phyloP scores from a whole-genome alignment of 92 coral and sea anemone species.

The Parazoanthus swiftii region DNA sequence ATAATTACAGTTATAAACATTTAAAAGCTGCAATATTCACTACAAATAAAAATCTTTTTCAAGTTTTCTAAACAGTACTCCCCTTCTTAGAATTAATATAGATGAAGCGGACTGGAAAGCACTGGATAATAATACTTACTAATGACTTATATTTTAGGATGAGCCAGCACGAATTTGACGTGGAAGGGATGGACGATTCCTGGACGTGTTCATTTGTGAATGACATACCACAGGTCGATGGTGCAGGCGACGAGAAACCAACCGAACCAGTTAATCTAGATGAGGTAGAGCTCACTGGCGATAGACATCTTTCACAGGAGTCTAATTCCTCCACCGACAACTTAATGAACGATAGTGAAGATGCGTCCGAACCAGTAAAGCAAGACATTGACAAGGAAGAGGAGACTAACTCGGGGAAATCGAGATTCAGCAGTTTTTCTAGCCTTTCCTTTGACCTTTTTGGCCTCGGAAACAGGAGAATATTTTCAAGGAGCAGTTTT shows the following conservation, averaged over 20 bases:
- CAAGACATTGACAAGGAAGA: background rate
- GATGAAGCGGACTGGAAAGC: no score
- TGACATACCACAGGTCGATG: constrained; percentile 90
- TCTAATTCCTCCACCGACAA: background rate
- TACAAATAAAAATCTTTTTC: no score
- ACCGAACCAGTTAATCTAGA: background rate
- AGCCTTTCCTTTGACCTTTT: constrained; percentile 19
- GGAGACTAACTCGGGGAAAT: background rate
- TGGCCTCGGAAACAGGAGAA: background rate
- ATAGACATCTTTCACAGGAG: background rate
- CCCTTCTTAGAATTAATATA: no score
- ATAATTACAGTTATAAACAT: no score
- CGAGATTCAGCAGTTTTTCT: background rate
- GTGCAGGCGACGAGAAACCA: constrained; percentile 74
- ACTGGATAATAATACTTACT: background rate
- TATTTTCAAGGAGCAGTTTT: background rate
- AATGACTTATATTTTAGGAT: background rate
- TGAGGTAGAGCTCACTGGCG: background rate
- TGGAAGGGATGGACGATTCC: constrained; percentile 75
- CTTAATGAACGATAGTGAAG: background rate
- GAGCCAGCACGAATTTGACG: constrained; percentile 55
- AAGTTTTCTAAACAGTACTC: no score
- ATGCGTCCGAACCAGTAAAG: background rate
- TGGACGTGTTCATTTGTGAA: constrained; percentile 69
- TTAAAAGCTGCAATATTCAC: no score